phyloP scores from a whole-genome alignment of 2,888 invertebrate genomes.

The Atethmia centrago region DNA sequence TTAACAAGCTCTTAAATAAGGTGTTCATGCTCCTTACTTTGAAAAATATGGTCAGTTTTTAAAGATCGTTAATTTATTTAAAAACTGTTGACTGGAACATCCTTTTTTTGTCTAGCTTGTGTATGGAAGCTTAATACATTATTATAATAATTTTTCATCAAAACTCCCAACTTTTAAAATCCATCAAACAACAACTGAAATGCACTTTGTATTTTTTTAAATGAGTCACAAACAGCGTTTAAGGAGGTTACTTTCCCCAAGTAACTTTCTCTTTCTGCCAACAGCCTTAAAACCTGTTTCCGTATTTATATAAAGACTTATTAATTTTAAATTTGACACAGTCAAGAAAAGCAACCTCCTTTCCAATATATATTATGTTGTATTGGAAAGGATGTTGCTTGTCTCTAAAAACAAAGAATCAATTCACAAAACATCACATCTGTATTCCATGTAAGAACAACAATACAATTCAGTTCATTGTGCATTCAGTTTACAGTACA shows the following conservation, averaged over 20 bases:
- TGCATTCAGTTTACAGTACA: not conserved
- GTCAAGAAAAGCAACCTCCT: too few species aligned
- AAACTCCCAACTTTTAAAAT: not conserved
- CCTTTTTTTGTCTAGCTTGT: not conserved
- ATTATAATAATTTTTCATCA: not conserved
- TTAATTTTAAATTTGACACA: too few species aligned
- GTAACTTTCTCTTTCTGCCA: constrained; percentile 24
- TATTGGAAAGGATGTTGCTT: not conserved
- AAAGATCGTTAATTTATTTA: not conserved
- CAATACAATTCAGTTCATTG: too few species aligned
- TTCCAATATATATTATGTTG: too few species aligned
- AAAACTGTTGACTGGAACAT: not conserved
- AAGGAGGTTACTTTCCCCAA: constrained; percentile 23
- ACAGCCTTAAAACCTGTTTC: constrained; percentile 40
- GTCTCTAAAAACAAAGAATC: not conserved
- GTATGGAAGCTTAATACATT: not conserved
- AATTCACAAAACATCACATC: not conserved
- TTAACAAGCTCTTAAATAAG: constrained; percentile 13
- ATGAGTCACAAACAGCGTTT: not conserved
- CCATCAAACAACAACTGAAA: not conserved
- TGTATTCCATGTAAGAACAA: too few species aligned
- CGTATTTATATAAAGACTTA: constrained; percentile 11
- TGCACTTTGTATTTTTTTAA: not conserved
- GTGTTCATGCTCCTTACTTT: not conserved
- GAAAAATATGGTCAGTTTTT: not conserved